Base-by-base conservation (phyloP, 2,888 invertebrate genomes). In the Polyommatus iphigenia region DNA sequence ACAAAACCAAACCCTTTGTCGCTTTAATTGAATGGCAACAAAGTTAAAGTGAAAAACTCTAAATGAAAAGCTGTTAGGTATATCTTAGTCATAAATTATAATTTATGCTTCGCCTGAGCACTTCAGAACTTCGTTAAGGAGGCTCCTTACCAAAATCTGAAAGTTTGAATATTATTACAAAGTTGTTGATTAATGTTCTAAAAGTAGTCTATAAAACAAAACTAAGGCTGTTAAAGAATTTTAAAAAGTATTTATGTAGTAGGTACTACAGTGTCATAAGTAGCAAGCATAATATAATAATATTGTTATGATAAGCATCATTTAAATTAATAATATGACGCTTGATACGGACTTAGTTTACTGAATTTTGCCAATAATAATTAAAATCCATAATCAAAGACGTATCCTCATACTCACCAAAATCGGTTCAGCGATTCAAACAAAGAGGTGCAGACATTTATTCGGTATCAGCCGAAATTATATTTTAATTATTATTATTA, bases 141-240 rank as follows among this genome's bases (percentile, higher is more conserved):
- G 54, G 24, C 75, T 75, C 75, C 54, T 75, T 75, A 32, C 75
- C 75, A 75, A 75, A 75, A 75, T 75, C 75, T 75, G 54, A 75
- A 75, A 75, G 75, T 75, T 75, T 75, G 75, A 75, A 75, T 75
- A 75, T 75, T 75, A 75, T 75, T 54, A 75, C 54, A 75, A 75
- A 75, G 75, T 75, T 75, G 75, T 75, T 75, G 75, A 75, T 75
- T 75, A 50, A 75, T 75, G 75, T 54, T 54, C 54, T 18, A 75
- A 50, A 54, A 75, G 67, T 75, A 75, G 75, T 75, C 75, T 50
- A 75, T 32, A 75, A 54, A 75, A 46, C 24, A 50, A 24, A 73
- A 73, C 46, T 46, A 20, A 73, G 29, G 73, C 41, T 36, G 24
- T 50, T 73, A 46, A 10, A 46, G 73, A 50, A 54, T 72, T n/a